phyloP scores from a whole-genome alignment of 2,888 invertebrate species.

The Shargacucullia verbasci region DNA sequence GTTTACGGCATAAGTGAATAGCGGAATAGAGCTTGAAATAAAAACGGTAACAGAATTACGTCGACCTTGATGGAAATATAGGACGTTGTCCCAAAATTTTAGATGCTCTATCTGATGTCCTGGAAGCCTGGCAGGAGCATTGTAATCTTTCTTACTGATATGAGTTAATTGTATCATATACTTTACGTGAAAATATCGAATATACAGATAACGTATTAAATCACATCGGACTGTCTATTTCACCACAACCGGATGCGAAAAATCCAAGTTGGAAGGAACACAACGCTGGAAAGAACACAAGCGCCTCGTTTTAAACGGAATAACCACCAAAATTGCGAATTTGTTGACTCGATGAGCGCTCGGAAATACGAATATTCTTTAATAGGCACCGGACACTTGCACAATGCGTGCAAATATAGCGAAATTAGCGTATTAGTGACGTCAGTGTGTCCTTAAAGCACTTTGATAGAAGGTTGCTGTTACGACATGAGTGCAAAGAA shows the following conservation, averaged over 20 bases:
- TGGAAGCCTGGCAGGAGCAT: slow-evolving; percentile 25
- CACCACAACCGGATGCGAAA: slow-evolving; percentile 32
- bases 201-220: slow-evolving; percentile 13
- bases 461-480: slow-evolving; percentile 29
- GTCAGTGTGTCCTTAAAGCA: slow-evolving; percentile 25
- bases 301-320: slow-evolving; percentile 15
- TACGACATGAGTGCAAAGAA: slow-evolving; percentile 15
- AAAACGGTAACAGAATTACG: slow-evolving; percentile 9
- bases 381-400: slow-evolving; percentile 22
- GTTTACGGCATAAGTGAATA: slow-evolving; percentile 30
- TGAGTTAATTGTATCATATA: slow-evolving; percentile 31
- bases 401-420: slow-evolving; percentile 39
- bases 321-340: slow-evolving; percentile 30
- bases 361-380: slow-evolving; percentile 28
- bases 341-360: slow-evolving; percentile 33
- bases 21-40: slow-evolving; percentile 25
- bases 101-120: slow-evolving; percentile 16
- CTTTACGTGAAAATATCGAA: slow-evolving; percentile 15
- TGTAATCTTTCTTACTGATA: too few relatives aligned
- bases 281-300: slow-evolving; percentile 11
- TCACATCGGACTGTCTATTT: slow-evolving; percentile 4
- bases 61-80: slow-evolving; percentile 31
- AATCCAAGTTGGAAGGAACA: slow-evolving; percentile 13
- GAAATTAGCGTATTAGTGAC: slow-evolving; percentile 25
- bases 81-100: slow-evolving; percentile 26